Evolutionary conservation across 2,888 invertebrate species (phyloP).

Genomic region (Pogonocherus hispidulus): DNA sequence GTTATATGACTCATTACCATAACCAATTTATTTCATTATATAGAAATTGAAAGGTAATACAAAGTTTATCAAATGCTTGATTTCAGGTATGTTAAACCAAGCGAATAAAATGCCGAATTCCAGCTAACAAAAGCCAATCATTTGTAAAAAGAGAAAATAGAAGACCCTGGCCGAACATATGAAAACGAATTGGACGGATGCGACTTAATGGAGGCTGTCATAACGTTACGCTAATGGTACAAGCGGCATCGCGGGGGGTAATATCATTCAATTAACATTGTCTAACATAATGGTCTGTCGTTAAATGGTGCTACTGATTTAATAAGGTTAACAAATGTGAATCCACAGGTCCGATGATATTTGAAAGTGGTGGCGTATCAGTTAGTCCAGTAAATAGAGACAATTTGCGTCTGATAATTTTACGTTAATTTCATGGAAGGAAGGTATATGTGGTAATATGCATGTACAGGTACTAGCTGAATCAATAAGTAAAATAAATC

Average conservation of each 20-base stretch:
- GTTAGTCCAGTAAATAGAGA: neutral
- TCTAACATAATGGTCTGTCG: constrained; percentile 58
- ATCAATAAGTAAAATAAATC: too few relatives aligned
- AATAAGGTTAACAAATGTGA: constrained; percentile 57
- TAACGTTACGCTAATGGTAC: constrained; percentile 58
- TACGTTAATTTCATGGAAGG: too few relatives aligned
- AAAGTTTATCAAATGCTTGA: neutral
- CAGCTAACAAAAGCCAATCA: constrained; percentile 10
- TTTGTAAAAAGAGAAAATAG: constrained; percentile 15
- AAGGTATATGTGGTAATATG: too few relatives aligned
- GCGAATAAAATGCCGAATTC: constrained; percentile 8
- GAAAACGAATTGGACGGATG: constrained; percentile 47
- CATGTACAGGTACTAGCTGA: too few relatives aligned
- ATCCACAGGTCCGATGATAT: constrained; percentile 57
- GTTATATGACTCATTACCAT: too few relatives aligned
- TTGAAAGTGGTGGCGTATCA: constrained; percentile 19
- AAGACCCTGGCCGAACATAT: constrained; percentile 19
- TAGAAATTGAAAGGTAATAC: too few relatives aligned
- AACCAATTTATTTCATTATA: neutral
- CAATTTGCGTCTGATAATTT: too few relatives aligned
- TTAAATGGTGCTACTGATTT: constrained; percentile 54
- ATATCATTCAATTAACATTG: constrained; percentile 61
- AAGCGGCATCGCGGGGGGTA: constrained; percentile 57
- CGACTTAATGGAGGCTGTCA: constrained; percentile 56
- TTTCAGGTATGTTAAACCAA: neutral